Evolutionary conservation across 2,888 invertebrate species (phyloP).

Genomic region (Dioctria linearis): DNA sequence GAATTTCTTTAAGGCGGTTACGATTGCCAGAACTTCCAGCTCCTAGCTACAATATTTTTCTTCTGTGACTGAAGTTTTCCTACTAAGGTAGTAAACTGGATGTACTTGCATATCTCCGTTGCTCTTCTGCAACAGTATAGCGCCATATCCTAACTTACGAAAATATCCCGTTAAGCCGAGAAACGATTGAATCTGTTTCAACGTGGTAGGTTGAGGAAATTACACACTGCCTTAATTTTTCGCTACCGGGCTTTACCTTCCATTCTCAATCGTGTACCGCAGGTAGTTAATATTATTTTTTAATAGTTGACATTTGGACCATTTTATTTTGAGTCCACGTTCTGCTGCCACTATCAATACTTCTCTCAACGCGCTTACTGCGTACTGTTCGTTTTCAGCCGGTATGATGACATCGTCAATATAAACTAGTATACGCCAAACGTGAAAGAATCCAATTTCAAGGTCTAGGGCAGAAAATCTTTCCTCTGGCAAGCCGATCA

Average conservation of each 20-base stretch:
- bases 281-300: slow-evolving; percentile 44
- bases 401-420: slow-evolving; percentile 60
- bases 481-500: neutral
- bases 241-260: slow-evolving; percentile 59
- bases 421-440: slow-evolving; percentile 53
- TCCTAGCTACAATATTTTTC: too few species aligned
- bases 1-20: too few species aligned
- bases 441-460: slow-evolving; percentile 1
- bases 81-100: too few species aligned
- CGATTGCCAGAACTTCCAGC: too few species aligned
- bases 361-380: slow-evolving; percentile 51
- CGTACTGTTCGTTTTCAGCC: slow-evolving; percentile 54
- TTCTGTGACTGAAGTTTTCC: too few species aligned
- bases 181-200: too few species aligned
- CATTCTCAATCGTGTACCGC: slow-evolving; percentile 24
- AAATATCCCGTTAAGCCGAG: too few species aligned
- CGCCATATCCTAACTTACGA: too few species aligned
- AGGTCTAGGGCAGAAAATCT: neutral
- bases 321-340: slow-evolving; percentile 58
- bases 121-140: too few species aligned
- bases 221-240: slow-evolving; percentile 41
- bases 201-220: too few species aligned
- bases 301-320: slow-evolving; percentile 57
- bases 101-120: too few species aligned
- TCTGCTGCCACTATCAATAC: slow-evolving; percentile 54